A percentile compares a stretch with the other conserved stretches of the same genome.
phyloP scores from a whole-genome alignment of 2,888 invertebrate species.

The Leptopilina syphax region DNA sequence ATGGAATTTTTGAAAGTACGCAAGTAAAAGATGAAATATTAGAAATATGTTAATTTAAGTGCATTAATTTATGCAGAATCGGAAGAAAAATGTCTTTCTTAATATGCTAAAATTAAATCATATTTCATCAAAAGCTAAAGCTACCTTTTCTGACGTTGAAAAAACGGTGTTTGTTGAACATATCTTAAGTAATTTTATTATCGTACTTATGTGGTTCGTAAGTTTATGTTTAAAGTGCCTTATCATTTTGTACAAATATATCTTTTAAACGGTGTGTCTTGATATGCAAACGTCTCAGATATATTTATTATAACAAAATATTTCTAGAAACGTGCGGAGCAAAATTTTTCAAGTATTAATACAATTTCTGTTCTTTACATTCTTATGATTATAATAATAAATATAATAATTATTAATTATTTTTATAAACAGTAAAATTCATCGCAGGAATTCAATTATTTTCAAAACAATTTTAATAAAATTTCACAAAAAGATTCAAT shows the following conservation, averaged over 20 bases:
- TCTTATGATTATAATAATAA: too few relatives aligned
- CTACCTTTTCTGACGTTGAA: slow-evolving; percentile 1
- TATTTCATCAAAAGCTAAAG: not conserved
- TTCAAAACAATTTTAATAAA: too few relatives aligned
- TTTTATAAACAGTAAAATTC: too few relatives aligned
- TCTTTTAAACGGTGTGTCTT: slow-evolving; percentile 15
- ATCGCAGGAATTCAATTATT: too few relatives aligned
- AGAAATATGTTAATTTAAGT: too few relatives aligned
- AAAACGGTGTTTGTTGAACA: slow-evolving; percentile 23
- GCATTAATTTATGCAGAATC: slow-evolving; percentile 7
- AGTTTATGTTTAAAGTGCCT: slow-evolving; percentile 18
- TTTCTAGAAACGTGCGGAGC: not conserved
- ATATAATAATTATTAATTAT: too few relatives aligned
- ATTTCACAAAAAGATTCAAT: too few relatives aligned
- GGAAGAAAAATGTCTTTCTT: not conserved
- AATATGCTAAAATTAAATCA: slow-evolving; percentile 20
- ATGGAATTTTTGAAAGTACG: too few relatives aligned
- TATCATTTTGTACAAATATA: slow-evolving; percentile 16
- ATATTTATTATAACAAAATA: not conserved
- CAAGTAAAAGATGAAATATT: too few relatives aligned
- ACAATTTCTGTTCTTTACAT: too few relatives aligned
- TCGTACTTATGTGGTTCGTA: not conserved
- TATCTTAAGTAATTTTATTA: slow-evolving; percentile 31
- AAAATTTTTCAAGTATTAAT: not conserved
- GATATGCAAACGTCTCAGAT: not conserved